Evolutionary conservation across 2,888 invertebrate species (phyloP), one percentile per base, ranked within the genome.

Genomic region (Thereva nobilitata): DNA sequence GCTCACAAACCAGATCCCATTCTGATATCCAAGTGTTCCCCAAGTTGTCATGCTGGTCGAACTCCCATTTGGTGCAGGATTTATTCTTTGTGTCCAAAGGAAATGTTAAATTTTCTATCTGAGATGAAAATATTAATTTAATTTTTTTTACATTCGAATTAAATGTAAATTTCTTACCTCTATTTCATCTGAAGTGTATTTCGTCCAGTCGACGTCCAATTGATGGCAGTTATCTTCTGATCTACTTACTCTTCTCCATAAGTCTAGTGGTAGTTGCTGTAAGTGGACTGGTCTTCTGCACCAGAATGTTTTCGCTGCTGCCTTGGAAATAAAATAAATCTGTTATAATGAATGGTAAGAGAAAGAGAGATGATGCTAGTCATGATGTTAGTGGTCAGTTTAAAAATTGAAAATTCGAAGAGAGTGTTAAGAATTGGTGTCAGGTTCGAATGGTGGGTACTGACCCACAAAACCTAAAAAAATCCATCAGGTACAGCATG

Each of bases 1-100:
- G 84, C 72, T 90, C 89, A 76, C 92, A 92, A 10, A 92, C 88
- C 72, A 92, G 80, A 74, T 86, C 82, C 88, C 91, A 92, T 83
- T 92, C 89, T 0, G 89, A 88, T 67, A 89, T 87, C 72, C 91
- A 87, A 1, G 90, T 91, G 71, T 85, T 83, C 5, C 89, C 89
- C 66, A 80, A 73, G 71, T 77, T 79, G 70, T 81, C 81, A 61
- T 79, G 72, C 8, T 79, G 78, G 73, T 86, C 86, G 74, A 84
- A 89, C 70, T 86, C 86, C 87, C 88, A 89, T 47, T 82, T 81
- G 6, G 78, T 79, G 74, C 89, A 89, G 63, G 83, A 81, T 67
- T 82, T 76, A 68, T 83, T 82, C 9, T 80, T 76, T 42, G 79
- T 78, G 50, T 83, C 70, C 1, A 79, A 35, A n/a, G 81, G 80